Conservation (phyloP, 2,113 vertebrate species). For the Prolemur simus region DNA sequence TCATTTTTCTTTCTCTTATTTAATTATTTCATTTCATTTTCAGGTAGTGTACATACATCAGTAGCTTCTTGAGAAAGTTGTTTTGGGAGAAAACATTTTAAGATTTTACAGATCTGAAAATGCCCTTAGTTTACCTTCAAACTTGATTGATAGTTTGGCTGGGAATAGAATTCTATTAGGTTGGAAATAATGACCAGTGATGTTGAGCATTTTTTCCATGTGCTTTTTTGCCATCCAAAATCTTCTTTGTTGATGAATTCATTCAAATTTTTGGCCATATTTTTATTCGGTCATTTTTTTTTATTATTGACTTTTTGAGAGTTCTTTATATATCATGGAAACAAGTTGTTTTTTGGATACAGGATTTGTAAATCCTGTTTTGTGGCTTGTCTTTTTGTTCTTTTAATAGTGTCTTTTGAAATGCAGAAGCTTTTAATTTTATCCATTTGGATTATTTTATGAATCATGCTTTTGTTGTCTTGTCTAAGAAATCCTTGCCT, state of each 20-base stretch:
- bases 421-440: neutral
- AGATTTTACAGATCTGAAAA: neutral
- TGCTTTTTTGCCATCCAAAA: neutral
- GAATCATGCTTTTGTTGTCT: neutral
- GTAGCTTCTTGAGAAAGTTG: neutral
- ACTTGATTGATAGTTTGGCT: neutral
- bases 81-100: neutral
- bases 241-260: neutral
- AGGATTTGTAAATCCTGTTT: neutral
- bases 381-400: neutral
- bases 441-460: conserved; percentile 9
- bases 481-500: neutral
- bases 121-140: neutral
- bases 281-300: neutral
- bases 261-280: neutral
- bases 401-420: neutral
- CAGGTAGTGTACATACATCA: neutral
- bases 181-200: neutral
- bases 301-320: conserved; percentile 21
- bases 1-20: neutral
- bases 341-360: neutral
- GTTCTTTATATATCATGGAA: neutral
- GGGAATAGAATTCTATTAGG: neutral
- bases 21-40: neutral
- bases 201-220: neutral